phyloP scores from a whole-genome alignment of 2,888 invertebrate species.

The Cactoblastis cactorum region DNA sequence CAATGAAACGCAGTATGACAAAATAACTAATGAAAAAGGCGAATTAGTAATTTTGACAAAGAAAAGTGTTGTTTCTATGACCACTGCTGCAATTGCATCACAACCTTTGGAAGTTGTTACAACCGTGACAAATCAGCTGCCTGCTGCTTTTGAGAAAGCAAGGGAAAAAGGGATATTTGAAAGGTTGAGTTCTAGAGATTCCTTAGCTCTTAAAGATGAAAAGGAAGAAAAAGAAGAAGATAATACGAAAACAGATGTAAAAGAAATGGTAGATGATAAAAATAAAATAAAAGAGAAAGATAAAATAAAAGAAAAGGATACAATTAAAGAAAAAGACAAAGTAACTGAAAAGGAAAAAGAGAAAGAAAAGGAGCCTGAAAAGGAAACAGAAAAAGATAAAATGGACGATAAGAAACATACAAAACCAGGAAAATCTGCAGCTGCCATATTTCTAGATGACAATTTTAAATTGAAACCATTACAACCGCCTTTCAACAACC shows the following conservation, averaged over 20 bases:
- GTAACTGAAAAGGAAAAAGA: conserved; percentile 18
- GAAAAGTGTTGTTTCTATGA: conserved; percentile 77
- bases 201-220: conserved; percentile 61
- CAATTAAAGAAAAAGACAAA: conserved; percentile 19
- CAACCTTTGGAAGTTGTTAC: conserved; percentile 77
- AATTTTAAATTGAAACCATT: conserved; percentile 60
- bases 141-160: conserved; percentile 68
- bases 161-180: conserved; percentile 72
- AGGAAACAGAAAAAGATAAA: conserved; percentile 45
- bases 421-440: conserved; percentile 23
- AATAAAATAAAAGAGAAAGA: conserved; percentile 22
- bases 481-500: conserved; percentile 69
- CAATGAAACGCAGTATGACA: conserved; percentile 71
- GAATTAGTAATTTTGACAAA: conserved; percentile 69
- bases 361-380: conserved; percentile 28
- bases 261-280: conserved; percentile 26
- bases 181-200: conserved; percentile 67
- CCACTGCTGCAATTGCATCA: conserved; percentile 78
- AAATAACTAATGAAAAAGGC: conserved; percentile 58
- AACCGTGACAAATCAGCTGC: conserved; percentile 76
- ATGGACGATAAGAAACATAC: conserved; percentile 28
- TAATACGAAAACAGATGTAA: conserved; percentile 28
- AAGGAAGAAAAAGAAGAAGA: conserved; percentile 37
- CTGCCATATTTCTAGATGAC: conserved; percentile 50
- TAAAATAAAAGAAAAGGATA: conserved; percentile 25